Percentiles rank a stretch among this genome's conserved stretches.
Evolutionary conservation across 35 echinoderm and acorn worm genomes (phyloP).

Genomic region (Nesometra sesokonis): DNA sequence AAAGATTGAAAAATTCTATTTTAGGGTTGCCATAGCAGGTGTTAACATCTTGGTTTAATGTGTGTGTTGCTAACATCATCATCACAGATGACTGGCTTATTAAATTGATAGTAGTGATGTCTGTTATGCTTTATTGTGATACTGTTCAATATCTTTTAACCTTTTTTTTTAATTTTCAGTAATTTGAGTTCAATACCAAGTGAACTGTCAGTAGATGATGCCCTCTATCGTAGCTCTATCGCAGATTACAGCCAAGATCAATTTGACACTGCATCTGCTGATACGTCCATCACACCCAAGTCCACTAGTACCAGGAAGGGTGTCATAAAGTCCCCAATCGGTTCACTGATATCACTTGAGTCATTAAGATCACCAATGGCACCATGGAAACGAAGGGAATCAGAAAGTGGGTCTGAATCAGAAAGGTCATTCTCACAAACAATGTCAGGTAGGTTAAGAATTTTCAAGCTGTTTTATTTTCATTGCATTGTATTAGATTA

Average conservation of each 20-base stretch:
- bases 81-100: too few relatives aligned
- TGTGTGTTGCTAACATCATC: too few relatives aligned
- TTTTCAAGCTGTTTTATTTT: neutral
- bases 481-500: too few relatives aligned
- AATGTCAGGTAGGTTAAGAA: constrained; percentile 56
- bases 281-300: neutral
- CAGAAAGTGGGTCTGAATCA: constrained; percentile 96
- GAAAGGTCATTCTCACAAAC: constrained; percentile 92
- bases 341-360: neutral
- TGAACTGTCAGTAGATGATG: neutral
- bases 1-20: too few relatives aligned
- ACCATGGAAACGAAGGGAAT: constrained; percentile 36
- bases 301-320: neutral
- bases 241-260: neutral
- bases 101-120: too few relatives aligned
- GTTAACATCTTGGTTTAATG: too few relatives aligned
- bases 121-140: too few relatives aligned
- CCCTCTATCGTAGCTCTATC: neutral
- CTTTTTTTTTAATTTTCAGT: too few relatives aligned
- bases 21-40: too few relatives aligned
- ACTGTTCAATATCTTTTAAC: too few relatives aligned
- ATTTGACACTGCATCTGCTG: neutral
- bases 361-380: constrained; percentile 14
- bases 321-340: neutral
- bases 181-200: neutral